A percentile compares a stretch with the other conserved stretches of the same genome.
These are phyloP conservation scores for Muraenolepis orangiensis DNA, from an alignment of 2,797 vertebrate genomes.

Conservation along the genomic window DNA sequence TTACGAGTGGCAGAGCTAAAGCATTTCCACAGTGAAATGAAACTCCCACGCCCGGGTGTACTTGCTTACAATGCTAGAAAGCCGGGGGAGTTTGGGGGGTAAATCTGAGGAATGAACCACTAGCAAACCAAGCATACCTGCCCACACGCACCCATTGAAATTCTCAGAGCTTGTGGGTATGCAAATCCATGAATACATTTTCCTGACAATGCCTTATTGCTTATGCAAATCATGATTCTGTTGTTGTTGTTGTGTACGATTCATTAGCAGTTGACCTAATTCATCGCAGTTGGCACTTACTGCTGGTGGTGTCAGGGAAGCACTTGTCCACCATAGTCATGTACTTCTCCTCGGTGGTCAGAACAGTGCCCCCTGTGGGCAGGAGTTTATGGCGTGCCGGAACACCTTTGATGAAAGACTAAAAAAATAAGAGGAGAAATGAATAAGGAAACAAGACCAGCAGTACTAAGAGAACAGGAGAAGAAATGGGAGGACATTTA, in stretches of 20 bases:
- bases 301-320: slow-evolving; percentile 79
- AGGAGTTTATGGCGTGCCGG: slow-evolving; percentile 75
- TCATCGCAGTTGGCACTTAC: slow-evolving; percentile 69
- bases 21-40: slow-evolving; percentile 4
- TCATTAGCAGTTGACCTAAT: not conserved
- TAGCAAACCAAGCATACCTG: too few relatives aligned
- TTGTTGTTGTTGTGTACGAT: too few relatives aligned
- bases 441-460: not conserved
- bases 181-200: too few relatives aligned
- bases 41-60: slow-evolving; percentile 6
- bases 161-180: not conserved
- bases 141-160: too few relatives aligned
- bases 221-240: too few relatives aligned
- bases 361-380: slow-evolving; percentile 81
- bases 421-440: not conserved
- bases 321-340: slow-evolving; percentile 80
- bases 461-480: not conserved
- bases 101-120: too few relatives aligned
- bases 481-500: not conserved
- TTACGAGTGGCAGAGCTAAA: not conserved
- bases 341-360: slow-evolving; percentile 84
- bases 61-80: slow-evolving; percentile 14
- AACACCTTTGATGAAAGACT: slow-evolving; percentile 81
- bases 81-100: slow-evolving; percentile 7
- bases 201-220: too few relatives aligned